Conservation (phyloP, 2,888 invertebrate species). For the Tipula confusa region DNA sequence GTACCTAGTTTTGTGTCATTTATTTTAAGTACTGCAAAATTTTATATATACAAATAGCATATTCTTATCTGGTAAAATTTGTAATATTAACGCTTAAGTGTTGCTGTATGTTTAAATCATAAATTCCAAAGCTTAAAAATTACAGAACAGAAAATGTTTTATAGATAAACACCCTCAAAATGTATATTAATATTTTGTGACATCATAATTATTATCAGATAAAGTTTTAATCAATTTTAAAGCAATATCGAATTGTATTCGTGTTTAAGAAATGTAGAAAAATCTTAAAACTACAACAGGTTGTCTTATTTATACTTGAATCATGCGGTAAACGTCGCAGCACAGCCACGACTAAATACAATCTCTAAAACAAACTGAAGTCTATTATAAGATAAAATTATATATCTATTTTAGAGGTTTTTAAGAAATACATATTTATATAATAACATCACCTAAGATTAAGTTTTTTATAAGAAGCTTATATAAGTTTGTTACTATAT, state of each 20-base stretch:
- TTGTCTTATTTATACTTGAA: neutral
- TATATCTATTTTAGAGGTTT: neutral
- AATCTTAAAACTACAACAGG: neutral
- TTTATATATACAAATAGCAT: neutral
- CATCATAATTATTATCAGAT: neutral
- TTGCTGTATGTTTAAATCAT: neutral
- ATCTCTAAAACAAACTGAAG: neutral
- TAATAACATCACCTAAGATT: slow-evolving; percentile 3
- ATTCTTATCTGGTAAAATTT: neutral
- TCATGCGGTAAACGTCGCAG: neutral
- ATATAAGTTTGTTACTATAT: neutral
- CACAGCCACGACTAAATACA: neutral
- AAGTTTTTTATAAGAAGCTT: neutral
- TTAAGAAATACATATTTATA: neutral
- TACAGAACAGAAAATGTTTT: neutral
- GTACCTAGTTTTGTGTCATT: neutral
- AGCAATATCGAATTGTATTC: neutral
- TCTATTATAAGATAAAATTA: neutral
- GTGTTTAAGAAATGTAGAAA: neutral
- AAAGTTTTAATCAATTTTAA: neutral
- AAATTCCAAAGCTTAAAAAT: slow-evolving; percentile 3
- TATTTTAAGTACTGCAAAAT: neutral
- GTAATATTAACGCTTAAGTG: neutral
- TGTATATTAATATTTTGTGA: neutral
- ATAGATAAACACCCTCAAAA: slow-evolving; percentile 5